Evolutionary conservation across 2,888 invertebrate species (phyloP), one percentile per base, ranked within the genome.

Genomic region (Andrena haemorrhoa): DNA sequence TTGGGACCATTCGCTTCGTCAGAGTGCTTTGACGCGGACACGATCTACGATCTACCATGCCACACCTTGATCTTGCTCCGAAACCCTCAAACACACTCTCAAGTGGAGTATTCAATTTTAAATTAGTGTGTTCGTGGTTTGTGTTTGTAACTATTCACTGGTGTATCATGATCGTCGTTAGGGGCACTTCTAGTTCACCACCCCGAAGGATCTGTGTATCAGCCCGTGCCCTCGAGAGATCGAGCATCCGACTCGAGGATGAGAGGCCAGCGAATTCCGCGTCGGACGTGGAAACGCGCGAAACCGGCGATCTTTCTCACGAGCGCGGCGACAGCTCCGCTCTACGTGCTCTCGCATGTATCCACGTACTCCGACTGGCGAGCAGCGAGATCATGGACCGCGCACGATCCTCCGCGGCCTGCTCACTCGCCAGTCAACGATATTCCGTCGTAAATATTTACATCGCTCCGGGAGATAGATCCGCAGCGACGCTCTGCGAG

Each of bases 321-420:
- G 79, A 78, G 68, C 69, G 33, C 73, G 73, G 69, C 41, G 73
- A 71, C 73, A 64, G 72, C 66, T 29, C 63, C 41, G 31, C 8
- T 53, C 41, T 79, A 75, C 75, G 86, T 83, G 86, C 65, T 74
- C 75, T 65, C 83, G 41, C 82, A 74, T 63, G 86, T 85, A 80
- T 79, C 63, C 80, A 31, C 86, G 86, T 84, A 87, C 75, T 65
- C 79, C 81, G 82, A 85, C 87, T 85, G 88, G 65, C 79, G 77
- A 68, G 65, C 7, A 66, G 56, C 51, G 41, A 8, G 64, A 71
- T 83, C 73, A 73, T 63, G 81, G 23, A 56, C 60, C 23, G 56
- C 64, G 60, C 74, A 63, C 78, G 75, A 78, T 60, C 70, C 82
- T 56, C 60, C 33, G 20, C 65, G 16, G 35, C 33, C 63, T 26